Base-by-base conservation (phyloP, 1,140 invertebrate genomes). In the Drosophila tani region DNA sequence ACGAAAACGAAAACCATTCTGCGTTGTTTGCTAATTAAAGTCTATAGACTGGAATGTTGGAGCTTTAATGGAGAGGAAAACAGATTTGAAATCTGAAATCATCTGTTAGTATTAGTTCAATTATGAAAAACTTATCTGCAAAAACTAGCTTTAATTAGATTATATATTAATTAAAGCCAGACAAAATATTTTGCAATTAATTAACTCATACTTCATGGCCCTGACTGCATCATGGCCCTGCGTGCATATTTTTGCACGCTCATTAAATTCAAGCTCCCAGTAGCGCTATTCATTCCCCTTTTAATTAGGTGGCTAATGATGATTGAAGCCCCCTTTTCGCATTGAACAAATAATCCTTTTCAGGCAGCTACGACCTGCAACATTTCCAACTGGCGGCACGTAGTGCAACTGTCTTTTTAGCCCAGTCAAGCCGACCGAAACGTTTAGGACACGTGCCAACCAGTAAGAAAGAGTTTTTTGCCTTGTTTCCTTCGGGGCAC, bases 301-400 rank as follows among this genome's bases (percentile, higher is more conserved):
- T 55, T 67, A 77, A 77, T 77, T 67, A 68, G 59, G 49, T 75
- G 71, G 58, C 70, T 75, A 64, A 75, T 35, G 70, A 50, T 75
- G 59, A 75, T 64, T 64, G 41, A 75, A 50, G 53, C 40, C 11
- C 68, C 35, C 65, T 17, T 51, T 59, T 38, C 35, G 27, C 53
- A 59, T 75, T 49, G 24, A 49, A 40, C 43, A 47, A 64, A 55
- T 49, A 75, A 75, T 75, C 71, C 70, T 73, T 69, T 24, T 60
- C 27, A 17, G 32, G 21, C 66, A 17, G 11, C 45, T n/a, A 14
- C 15, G 15, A 27, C 24, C 32, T 64, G 50, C 40, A 71, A 14
- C 57, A 45, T 19, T 66, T 14, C 40, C 60, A 45, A 41, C 17
- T 29, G 74, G 49, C 57, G 35, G 46, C 73, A 76, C 74, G 74